Base-by-base conservation (phyloP, 1,140 invertebrate genomes). In the Lethocerus indicus region DNA sequence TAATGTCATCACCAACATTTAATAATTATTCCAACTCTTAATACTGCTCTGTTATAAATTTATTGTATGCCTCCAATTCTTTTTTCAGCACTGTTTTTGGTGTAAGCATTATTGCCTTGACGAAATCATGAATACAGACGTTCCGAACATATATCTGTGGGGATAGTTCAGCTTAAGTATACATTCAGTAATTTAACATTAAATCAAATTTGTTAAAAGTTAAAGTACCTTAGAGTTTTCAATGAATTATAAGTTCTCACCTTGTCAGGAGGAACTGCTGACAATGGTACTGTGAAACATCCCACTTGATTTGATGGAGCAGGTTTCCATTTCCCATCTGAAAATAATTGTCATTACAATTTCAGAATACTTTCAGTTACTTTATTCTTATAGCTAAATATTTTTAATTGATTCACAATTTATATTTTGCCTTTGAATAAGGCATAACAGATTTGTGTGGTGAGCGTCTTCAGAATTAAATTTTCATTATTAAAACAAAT, bases 261-360 rank as follows among this genome's bases (percentile, higher is more conserved):
- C 45, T 47, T 47, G 16, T 47, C 45, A 6, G 27, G 16, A 20
- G 45, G 45, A 9, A 47, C 25, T 18, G 20, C 16, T 23, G 45
- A 21, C 14, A 47, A 21, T 21, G 25, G 25, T 23, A 47, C 37
- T 23, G 35, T 36, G 4, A 47, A 20, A 23, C 29, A 28, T 13
- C 21, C 18, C 14, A 16, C 13, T 3, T 6, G 14, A n/a, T 47
- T 36, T 9, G 25, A 28, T 23, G 45, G 18, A 23, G 29, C 18
- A 12, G 45, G 45, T 14, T 24, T 23, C 45, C 45, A 47, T 20
- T 47, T 36, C 3, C 24, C 27, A 25, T 20, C 18, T 25, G 24
- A 47, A 35, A 21, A 35, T 23, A 47, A 16, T 16, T 40, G 6
- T 9, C 9, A 32, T 32, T 9, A 32, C n/a, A 32, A n/a, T 9